These are phyloP conservation scores for Nycticryphes semicollaris DNA, from an alignment of 2,113 vertebrate species.

Conservation along the genomic window DNA sequence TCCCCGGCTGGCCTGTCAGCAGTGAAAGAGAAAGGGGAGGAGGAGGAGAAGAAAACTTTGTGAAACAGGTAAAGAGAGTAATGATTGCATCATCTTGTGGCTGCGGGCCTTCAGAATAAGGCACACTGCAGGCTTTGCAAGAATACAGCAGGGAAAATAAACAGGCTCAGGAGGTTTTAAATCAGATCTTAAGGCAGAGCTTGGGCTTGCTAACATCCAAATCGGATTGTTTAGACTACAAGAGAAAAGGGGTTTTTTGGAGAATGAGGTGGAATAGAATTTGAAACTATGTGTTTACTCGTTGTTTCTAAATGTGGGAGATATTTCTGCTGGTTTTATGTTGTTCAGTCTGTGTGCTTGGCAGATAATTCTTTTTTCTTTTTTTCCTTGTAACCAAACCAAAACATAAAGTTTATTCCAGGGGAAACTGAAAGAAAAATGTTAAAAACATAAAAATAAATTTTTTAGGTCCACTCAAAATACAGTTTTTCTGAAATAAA, in stretches of 20 bases:
- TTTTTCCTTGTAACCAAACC: not conserved
- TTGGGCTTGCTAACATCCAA: not conserved
- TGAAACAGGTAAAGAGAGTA: not conserved
- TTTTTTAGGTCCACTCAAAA: not conserved
- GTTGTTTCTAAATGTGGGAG: not conserved
- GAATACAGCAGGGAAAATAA: not conserved
- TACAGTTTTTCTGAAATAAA: not conserved
- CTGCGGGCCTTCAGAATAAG: not conserved
- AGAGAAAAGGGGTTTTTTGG: not conserved
- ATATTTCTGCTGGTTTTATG: not conserved
- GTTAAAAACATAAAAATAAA: not conserved
- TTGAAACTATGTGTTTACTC: conserved; percentile 3
- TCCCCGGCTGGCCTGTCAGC: not conserved
- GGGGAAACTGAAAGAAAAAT: not conserved
- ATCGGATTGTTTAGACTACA: conserved; percentile 34
- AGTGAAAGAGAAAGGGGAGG: not conserved
- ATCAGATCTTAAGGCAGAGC: not conserved
- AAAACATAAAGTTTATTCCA: not conserved
- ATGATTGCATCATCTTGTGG: not conserved
- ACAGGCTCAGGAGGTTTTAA: not conserved
- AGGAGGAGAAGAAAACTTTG: not conserved
- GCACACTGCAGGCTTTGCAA: not conserved
- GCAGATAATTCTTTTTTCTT: not conserved
- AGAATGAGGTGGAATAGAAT: not conserved
- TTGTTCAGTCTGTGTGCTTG: not conserved